Evolutionary conservation across 2,113 vertebrate genomes (phyloP).

Genomic region (Sakesphorus luctuosus): DNA sequence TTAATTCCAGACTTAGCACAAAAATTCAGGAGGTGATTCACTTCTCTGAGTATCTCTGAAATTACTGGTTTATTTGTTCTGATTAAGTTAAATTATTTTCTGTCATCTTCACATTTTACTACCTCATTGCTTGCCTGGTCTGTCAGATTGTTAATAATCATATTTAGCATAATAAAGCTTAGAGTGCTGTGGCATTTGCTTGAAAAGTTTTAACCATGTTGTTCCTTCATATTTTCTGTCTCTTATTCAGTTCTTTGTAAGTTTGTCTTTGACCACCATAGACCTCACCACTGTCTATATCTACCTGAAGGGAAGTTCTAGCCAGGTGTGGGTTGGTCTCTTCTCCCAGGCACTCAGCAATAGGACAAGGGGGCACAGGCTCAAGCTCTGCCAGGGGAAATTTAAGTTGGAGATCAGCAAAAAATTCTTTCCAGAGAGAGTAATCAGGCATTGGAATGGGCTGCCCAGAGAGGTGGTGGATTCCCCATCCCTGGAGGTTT

Average conservation of each 20-base stretch:
- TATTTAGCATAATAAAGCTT: neutral
- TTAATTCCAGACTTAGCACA: neutral
- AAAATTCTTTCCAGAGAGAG: too few relatives aligned
- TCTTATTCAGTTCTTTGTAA: neutral
- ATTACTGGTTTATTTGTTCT: neutral
- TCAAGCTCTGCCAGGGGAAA: too few relatives aligned
- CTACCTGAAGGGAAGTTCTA: too few relatives aligned
- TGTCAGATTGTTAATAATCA: neutral
- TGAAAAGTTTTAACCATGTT: neutral
- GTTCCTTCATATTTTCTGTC: neutral
- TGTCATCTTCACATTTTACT: neutral
- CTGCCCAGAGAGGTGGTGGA: too few relatives aligned
- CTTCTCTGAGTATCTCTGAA: neutral
- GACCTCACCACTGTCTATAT: too few relatives aligned
- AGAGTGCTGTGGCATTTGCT: neutral
- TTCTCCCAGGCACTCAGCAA: too few relatives aligned
- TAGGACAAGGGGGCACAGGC: too few relatives aligned
- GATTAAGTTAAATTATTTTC: conserved; percentile 7
- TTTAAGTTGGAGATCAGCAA: too few relatives aligned
- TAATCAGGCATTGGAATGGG: too few relatives aligned
- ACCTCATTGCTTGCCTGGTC: neutral
- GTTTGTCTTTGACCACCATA: neutral
- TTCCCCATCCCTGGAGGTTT: too few relatives aligned
- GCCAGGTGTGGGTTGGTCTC: too few relatives aligned
- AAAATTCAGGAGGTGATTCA: neutral